A percentile compares a stretch with the other conserved stretches of the same genome.
Conservation (phyloP, 2,888 invertebrate species). For the Drosophila peninsularis region DNA sequence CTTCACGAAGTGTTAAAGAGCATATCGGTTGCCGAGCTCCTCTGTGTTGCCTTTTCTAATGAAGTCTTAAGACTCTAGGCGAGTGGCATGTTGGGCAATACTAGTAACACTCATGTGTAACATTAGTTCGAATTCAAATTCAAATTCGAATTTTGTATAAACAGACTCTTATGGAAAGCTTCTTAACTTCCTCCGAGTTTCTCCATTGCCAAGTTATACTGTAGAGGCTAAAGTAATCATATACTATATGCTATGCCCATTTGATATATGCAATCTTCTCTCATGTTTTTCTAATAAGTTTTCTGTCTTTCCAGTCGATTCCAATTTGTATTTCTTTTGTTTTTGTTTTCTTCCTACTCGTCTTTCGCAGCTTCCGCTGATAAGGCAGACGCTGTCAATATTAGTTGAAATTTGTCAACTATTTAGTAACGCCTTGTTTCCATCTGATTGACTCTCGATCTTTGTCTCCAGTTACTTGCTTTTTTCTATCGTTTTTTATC, state of each 20-base stretch:
- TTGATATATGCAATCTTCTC: no score
- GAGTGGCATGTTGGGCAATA: no score
- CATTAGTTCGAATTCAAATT: no score
- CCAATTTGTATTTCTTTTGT: background rate
- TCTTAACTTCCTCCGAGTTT: no score
- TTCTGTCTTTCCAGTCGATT: background rate
- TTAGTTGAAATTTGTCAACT: conserved; percentile 34
- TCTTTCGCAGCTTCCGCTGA: conserved; percentile 33
- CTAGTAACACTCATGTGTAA: no score
- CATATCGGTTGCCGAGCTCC: background rate
- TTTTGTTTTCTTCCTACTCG: background rate
- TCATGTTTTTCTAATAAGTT: background rate
- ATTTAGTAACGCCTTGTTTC: conserved; percentile 23
- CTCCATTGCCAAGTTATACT: no score
- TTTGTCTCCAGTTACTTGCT: conserved; percentile 12
- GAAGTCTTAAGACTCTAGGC: no score
- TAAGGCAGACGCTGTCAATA: conserved; percentile 35
- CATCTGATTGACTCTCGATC: conserved; percentile 11
- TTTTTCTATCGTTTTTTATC: conserved; percentile 5
- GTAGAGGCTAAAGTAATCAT: no score
- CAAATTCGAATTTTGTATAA: background rate
- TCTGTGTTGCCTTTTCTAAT: no score
- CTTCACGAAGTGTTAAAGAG: background rate
- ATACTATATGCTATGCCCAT: no score
- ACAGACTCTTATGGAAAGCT: no score